Base-by-base conservation (phyloP, 2,888 invertebrate species). In the Frankliniella intonsa region DNA sequence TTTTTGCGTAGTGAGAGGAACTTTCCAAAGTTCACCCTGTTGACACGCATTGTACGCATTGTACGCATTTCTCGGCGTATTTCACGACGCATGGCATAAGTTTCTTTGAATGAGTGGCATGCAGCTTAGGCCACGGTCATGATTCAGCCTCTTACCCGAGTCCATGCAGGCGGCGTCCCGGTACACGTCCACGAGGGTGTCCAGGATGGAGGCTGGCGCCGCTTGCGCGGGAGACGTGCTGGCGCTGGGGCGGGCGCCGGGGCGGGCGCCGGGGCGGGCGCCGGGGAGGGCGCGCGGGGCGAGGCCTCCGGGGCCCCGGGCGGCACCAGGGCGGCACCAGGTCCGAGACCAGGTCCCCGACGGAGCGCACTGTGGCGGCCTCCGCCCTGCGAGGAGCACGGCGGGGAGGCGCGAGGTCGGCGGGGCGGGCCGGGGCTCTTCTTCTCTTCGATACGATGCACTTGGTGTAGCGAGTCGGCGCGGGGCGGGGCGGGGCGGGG, bases 81-180 rank as follows among this genome's bases (percentile, higher is more conserved):
- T n/a, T n/a, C n/a, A n/a, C n/a, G n/a, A n/a, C n/a, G n/a, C n/a
- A n/a, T 38, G 38, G 38, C 38, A 3, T 38, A 5, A 38, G 38
- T 38, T 38, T 38, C 38, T 38, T 38, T 38, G n/a, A n/a, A n/a
- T 38, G 38, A 38, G 38, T 38, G 38, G 38, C 38, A 38, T 38
- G 5, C 5, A 38, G 5, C 5, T 38, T 38, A 3, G 3, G 38
- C 5, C 38, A 5, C 38, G 38, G 38, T 38, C 38, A 5, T 3
- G 38, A 2, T 1, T 55, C 55, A 55, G 19, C n/a, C 62, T 22
- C 25, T 22, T 76, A 76, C 69, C 69, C 25, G 69, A 76, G 69
- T 76, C 69, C 69, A 76, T 76, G 69, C 69, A 76, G 69, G 69
- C 69, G 69, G 69, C 69, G 69, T 76, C 69, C 69, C 69, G 69